Evolutionary conservation across 37 sponge, comb jelly and placozoan genomes (phyloP), one percentile per base, ranked within the genome.

Genomic region (Theonella swinhoei): DNA sequence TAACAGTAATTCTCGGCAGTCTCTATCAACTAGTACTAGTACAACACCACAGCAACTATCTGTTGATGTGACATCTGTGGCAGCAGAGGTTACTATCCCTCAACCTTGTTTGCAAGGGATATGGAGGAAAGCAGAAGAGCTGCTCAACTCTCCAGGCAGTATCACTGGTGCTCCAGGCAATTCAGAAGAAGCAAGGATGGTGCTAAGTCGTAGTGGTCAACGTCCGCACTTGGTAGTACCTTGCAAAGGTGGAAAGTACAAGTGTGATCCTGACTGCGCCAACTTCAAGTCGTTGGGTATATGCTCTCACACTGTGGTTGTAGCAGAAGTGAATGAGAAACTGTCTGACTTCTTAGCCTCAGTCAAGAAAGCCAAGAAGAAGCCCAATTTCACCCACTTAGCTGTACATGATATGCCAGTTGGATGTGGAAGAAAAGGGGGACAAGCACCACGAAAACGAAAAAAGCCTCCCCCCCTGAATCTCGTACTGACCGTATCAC

Each of bases 221-320:
- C 7, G 4, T 19, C 71, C 81, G 54, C 88, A 87, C 25, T 19
- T 87, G 39, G 88, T 80, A 25, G 34, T 65, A 31, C 80, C 80
- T 3, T 42, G 39, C 20, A 85, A 77, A 59, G 79, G 72, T n/a
- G 85, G 85, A 24, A 63, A 30, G 60, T 72, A 64, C 42, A 19
- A 22, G 23, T 83, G 83, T 83, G 83, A 83, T 31, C 37, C 22
- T 37, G 75, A 83, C 22, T 83, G 83, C 39, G n/a, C 66, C n/a
- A 68, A 73, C 31, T 83, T 22, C 14, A 11, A 73, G 42, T 62
- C 83, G 30, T 39, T 72, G 43, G 64, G 62, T 11, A 42, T 83
- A 22, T 83, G 83, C 59, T 61, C 64, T 22, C 83, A 83, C 65
- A 41, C 60, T 37, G 75, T 83, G 7, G 75, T 42, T n/a, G 70